Conservation (phyloP, 64 coral and sea anemone genomes). For the Anthopleura sola region DNA sequence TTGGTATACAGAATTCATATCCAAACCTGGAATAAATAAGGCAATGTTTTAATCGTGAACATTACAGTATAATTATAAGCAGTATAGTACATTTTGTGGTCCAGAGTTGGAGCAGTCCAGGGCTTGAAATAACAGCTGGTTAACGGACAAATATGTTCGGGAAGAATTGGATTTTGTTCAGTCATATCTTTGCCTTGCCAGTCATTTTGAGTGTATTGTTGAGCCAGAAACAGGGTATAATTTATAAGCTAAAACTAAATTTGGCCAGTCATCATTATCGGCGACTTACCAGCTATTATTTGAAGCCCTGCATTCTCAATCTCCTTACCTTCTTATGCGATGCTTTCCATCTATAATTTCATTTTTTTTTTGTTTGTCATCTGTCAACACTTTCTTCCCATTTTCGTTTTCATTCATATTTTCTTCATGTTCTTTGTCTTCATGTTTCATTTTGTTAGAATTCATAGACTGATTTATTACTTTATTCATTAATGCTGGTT, state of each 20-base stretch:
- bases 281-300: too few species aligned
- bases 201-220: too few species aligned
- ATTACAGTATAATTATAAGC: background rate
- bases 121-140: too few species aligned
- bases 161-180: too few species aligned
- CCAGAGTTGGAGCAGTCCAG: too few species aligned
- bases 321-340: slow-evolving; percentile 11
- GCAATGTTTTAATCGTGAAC: background rate
- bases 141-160: too few species aligned
- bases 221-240: too few species aligned
- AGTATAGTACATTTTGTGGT: too few species aligned
- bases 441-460: background rate
- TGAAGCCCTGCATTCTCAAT: too few species aligned
- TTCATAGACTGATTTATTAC: background rate
- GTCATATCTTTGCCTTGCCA: too few species aligned
- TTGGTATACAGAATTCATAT: slow-evolving; percentile 60
- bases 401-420: background rate
- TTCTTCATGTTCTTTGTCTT: background rate
- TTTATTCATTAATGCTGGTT: slow-evolving; percentile 7
- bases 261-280: too few species aligned
- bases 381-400: background rate
- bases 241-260: too few species aligned
- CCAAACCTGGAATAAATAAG: slow-evolving; percentile 60
- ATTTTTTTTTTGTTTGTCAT: background rate
- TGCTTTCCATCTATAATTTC: background rate